Evolutionary conservation across 1,140 invertebrate species (phyloP), one percentile per base, ranked within the genome.

Genomic region (Drosophila varians): DNA sequence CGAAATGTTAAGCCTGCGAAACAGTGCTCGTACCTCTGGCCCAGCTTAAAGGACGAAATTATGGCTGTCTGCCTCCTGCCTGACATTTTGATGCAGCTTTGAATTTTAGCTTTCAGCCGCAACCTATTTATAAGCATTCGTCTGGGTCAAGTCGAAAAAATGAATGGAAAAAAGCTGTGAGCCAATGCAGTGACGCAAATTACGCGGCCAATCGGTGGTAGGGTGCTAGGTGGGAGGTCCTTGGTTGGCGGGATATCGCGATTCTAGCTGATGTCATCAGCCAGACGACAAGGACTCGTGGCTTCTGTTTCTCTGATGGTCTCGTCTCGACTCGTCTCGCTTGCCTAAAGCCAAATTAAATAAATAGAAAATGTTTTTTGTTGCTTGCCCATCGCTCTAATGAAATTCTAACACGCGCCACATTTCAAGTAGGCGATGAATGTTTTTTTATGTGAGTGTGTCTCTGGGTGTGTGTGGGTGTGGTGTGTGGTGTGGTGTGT

Each of bases 321-420:
- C 53, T 49, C 48, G 38, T 54, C 56, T 19, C 55, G 51, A n/a
- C n/a, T n/a, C 21, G 48, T 55, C 14, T 45, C 42, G 16, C n/a
- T 69, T 69, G 65, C 53, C 54, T 40, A 61, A 71, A 68, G 70
- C 52, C 74, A 74, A 82, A 86, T 84, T 80, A 76, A 84, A 77
- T 71, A 83, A 83, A 86, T 73, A 78, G 72, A 84, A 79, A 84
- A 84, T 76, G 74, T 19, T 60, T 60, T 16, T 23, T 47, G 1
- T 49, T 31, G 34, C 18, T 11, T 47, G 80, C 21, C 66, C 58
- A 79, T 68, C 66, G 76, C 47, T 65, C 71, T 84, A 78, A 84
- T 84, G 76, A 86, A 84, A 84, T 84, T 84, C 77, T 80, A 73
- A 46, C 80, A 79, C 58, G 76, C 62, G 72, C 62, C 19, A 28